Base-by-base conservation (phyloP, 2,888 invertebrate species). In the Xestia sexstrigata region DNA sequence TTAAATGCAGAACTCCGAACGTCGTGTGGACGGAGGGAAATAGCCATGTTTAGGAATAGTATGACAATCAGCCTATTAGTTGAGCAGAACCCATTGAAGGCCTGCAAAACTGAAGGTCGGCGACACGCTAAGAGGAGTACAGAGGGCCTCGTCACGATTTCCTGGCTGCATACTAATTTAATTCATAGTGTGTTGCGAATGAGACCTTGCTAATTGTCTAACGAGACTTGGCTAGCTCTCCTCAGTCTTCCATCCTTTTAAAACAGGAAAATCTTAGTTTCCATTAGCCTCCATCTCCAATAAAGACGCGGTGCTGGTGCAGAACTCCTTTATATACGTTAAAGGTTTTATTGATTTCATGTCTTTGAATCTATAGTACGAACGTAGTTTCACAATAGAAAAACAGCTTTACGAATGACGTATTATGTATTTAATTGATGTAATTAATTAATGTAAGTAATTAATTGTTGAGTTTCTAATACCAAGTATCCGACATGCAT, bases 131-230 rank as follows among this genome's bases (percentile, higher is more conserved):
- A 92, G 84, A 87, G 87, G 77, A 82, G 76, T 80, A 83, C 83
- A 88, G 82, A 88, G 88, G 82, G 82, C 82, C 79, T 78, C 90
- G 91, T 94, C 95, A 95, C 94, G 94, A 94, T 92, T 94, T 93
- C 92, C 92, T 92, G 82, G 77, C 87, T 85, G 80, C 84, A 88
- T 90, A 87, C 93, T 95, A 95, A 95, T 95, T 94, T 75, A 92
- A 94, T 95, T 95, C 87, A 88, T 90, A 93, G 87, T 79, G 87
- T 90, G 88, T 89, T 91, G 94, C 91, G 87, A 95, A 95, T 93
- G 93, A 90, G 80, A 84, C 86, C 81, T 82, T 81, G 91, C 91
- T 92, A 92, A 92, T 92, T 89, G 87, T 84, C 85, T 89, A 89
- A 81, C 47, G 89, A 89, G 90, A 84, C 74, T 88, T 83, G 78